phyloP scores from a whole-genome alignment of 2,797 vertebrate species.

The Arnoldichthys spilopterus region DNA sequence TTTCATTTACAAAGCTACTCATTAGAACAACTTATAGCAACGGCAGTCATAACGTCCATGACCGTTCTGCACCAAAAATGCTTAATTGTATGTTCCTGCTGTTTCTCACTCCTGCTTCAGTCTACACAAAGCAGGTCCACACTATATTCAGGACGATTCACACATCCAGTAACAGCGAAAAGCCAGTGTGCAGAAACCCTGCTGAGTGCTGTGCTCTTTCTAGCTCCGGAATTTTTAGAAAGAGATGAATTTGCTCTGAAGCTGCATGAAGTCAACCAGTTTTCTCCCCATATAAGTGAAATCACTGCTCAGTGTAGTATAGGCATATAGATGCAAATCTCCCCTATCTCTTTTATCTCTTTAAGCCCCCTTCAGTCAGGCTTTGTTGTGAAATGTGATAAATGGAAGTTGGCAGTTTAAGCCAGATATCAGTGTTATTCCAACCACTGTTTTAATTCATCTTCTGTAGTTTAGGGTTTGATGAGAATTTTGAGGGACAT shows the following conservation, averaged over 20 bases:
- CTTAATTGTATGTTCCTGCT: no score
- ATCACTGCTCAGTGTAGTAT: neutral
- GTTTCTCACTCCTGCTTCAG: no score
- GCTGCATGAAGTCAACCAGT: neutral
- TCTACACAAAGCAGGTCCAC: no score
- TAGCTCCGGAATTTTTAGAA: neutral
- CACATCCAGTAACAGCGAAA: neutral
- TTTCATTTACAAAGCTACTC: no score
- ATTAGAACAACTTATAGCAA: no score
- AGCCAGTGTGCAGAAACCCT: no score
- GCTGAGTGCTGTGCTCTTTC: neutral
- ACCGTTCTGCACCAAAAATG: no score
- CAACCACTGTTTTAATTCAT: conserved; percentile 29
- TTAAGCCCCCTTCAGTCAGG: conserved; percentile 39
- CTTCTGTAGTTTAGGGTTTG: conserved; percentile 7
- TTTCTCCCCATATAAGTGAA: neutral
- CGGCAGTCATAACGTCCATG: no score
- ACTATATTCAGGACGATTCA: neutral
- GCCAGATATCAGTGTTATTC: conserved; percentile 39
- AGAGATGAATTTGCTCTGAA: neutral
- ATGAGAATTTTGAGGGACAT: conserved; percentile 28
- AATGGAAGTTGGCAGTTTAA: conserved; percentile 25
- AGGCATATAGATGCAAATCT: conserved; percentile 30
- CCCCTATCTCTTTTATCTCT: conserved; percentile 37
- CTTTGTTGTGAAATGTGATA: conserved; percentile 46